Conservation (phyloP, 37 sponge, comb jelly and placozoan species). For the Geodia barretti region DNA sequence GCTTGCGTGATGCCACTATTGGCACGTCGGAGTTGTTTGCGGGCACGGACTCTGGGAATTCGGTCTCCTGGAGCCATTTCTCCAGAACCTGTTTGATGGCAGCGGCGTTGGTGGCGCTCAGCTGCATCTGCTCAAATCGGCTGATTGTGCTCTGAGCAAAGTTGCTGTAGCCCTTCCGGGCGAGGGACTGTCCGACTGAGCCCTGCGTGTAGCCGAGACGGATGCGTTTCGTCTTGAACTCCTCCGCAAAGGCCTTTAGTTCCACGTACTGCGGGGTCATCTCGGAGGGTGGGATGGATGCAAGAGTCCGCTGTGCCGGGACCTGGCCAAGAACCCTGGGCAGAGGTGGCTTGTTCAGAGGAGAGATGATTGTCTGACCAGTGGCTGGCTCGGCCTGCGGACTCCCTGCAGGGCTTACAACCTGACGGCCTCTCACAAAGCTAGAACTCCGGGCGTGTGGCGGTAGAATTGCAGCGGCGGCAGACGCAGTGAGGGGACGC, state of each 20-base stretch:
- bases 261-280: slow-evolving; percentile 54
- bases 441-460: not conserved
- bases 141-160: slow-evolving; percentile 90
- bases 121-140: slow-evolving; percentile 87
- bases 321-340: not conserved
- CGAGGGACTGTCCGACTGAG: slow-evolving; percentile 76
- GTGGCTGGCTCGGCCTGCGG: slow-evolving; percentile 6
- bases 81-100: slow-evolving; percentile 73
- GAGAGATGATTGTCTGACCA: slow-evolving; percentile 5
- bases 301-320: slow-evolving; percentile 28
- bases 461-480: not conserved
- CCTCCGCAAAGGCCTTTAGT: slow-evolving; percentile 79
- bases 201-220: slow-evolving; percentile 83
- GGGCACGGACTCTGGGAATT: slow-evolving; percentile 40
- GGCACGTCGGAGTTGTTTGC: slow-evolving; percentile 1
- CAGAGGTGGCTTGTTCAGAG: not conserved
- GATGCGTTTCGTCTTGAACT: slow-evolving; percentile 75
- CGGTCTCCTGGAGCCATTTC: slow-evolving; percentile 70
- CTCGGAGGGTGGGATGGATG: slow-evolving; percentile 50
- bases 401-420: not conserved
- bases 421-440: no score
- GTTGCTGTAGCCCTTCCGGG: slow-evolving; percentile 82
- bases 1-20: slow-evolving; percentile 45
- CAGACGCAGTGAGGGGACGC: not conserved
- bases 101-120: slow-evolving; percentile 82